Base-by-base conservation (phyloP, 2,113 vertebrate genomes). In the Tenrec ecaudatus region DNA sequence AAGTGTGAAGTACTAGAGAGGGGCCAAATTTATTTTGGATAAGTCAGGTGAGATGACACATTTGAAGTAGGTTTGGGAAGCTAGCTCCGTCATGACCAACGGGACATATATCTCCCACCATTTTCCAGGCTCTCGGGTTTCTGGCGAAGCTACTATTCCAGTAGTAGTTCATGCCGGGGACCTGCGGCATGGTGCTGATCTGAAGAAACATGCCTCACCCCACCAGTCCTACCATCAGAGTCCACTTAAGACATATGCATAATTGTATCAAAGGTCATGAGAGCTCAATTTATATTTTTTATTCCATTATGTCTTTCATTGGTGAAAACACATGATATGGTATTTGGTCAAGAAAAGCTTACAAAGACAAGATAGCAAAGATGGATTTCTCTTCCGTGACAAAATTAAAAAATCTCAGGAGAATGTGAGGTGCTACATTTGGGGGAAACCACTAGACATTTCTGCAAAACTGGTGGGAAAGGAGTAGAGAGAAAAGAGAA, bases 391-490 rank as follows among this genome's bases (percentile, higher is more conserved):
- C 69, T 73, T 57, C 78, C 80, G 15, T n/a, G 38, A 64, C 33
- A 47, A 29, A 31, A 43, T 53, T 53, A 47, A 8, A 64, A 36
- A 73, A 73, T 36, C 25, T 2, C 29, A 31, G 29, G 15, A 66
- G 27, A 92, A 88, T 66, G 66, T 88, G 80, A 81, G 81, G 8
- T 23, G 36, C 76, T 92, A 27, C 3, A 58, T 87, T 92, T 87
- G 31, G 47, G 31, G 87, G 27, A 87, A 90, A 82, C 84, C 5
- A 0, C 40, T 47, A 64, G 43, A 78, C 6, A 85, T 71, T 77
- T 89, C n/a, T 60, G 36, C 69, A 29, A 22, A 17, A 25, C 23
- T 11, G 69, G 33, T 62, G 14, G 80, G 15, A 91, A 10, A 53
- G 47, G 12, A 53, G 43, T 5, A 47, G 47, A 53, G 47, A 53